Percentiles rank a stretch among this genome's conserved stretches.
Evolutionary conservation across 2,888 invertebrate species (phyloP).

Genomic region (Luffia ferchaultella): DNA sequence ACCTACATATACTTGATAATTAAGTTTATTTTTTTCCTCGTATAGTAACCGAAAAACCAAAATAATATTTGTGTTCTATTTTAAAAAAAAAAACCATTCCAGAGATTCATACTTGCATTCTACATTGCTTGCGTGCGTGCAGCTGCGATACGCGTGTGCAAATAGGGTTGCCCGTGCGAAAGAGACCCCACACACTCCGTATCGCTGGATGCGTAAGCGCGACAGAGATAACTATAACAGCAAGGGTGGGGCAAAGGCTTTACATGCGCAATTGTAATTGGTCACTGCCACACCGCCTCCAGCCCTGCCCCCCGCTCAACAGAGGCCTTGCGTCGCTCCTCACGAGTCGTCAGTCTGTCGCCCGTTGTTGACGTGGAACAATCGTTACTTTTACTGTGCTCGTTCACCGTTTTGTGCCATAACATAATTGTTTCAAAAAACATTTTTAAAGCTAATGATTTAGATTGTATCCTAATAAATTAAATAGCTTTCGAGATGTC

Average conservation of each 20-base stretch:
- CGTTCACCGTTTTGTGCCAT: constrained; percentile 52
- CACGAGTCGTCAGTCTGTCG: constrained; percentile 49
- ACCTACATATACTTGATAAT: no score
- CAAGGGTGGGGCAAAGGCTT: constrained; percentile 50
- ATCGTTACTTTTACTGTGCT: constrained; percentile 40
- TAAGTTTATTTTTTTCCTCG: no score
- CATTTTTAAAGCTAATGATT: constrained; percentile 36
- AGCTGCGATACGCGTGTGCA: constrained; percentile 33
- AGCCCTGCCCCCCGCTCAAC: constrained; percentile 39
- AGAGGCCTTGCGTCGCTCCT: constrained; percentile 34
- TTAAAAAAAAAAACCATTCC: no score
- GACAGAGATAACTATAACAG: constrained; percentile 17
- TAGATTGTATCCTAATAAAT: constrained; percentile 20
- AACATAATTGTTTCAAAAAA: constrained; percentile 19
- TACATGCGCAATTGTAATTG: constrained; percentile 35
- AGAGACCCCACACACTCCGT: constrained; percentile 24
- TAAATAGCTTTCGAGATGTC: constrained; percentile 31
- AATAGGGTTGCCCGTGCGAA: no score
- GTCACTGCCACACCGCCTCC: constrained; percentile 32
- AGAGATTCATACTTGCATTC: no score
- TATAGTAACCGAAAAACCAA: no score
- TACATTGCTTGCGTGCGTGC: constrained; percentile 35
- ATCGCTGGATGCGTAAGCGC: constrained; percentile 24
- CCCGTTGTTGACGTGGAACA: constrained; percentile 54
- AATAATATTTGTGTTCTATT: no score